These are phyloP conservation scores for Ranitomeya variabilis DNA, from an alignment of 2,113 vertebrate species.

Conservation along the genomic window DNA sequence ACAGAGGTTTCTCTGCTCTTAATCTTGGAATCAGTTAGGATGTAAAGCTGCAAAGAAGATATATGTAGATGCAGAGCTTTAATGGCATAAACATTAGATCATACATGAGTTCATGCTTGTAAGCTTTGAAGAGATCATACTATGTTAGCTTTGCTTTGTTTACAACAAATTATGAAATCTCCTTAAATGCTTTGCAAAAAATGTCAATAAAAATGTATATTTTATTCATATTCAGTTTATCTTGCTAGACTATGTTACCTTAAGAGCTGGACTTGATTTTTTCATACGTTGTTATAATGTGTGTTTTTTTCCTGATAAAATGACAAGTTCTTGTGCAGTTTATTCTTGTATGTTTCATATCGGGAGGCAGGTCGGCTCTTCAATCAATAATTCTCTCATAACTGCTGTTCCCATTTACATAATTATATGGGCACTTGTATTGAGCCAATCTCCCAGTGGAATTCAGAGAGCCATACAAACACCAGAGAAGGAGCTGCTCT, in stretches of 20 bases:
- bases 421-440: constrained; percentile 37
- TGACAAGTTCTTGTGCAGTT: not conserved
- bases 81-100: too few relatives aligned
- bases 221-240: not conserved
- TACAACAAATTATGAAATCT: too few relatives aligned
- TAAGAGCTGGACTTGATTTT: not conserved
- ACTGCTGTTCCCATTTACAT: constrained; percentile 36
- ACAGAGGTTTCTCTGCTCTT: too few relatives aligned
- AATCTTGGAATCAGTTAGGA: too few relatives aligned
- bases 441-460: constrained; percentile 5
- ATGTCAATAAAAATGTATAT: not conserved
- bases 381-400: constrained; percentile 39
- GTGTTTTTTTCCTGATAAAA: not conserved
- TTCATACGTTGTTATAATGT: not conserved
- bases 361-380: constrained; percentile 32
- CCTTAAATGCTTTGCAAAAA: not conserved
- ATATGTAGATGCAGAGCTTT: too few relatives aligned
- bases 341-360: constrained; percentile 6
- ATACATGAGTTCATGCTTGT: too few relatives aligned
- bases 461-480: not conserved
- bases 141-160: too few relatives aligned
- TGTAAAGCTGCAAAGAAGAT: too few relatives aligned
- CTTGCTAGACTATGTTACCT: not conserved
- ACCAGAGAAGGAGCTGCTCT: constrained; percentile 1
- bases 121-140: too few relatives aligned